These are phyloP conservation scores for Propsilocerus akamusi DNA, from an alignment of 1,140 invertebrate species.

Conservation along the genomic window DNA sequence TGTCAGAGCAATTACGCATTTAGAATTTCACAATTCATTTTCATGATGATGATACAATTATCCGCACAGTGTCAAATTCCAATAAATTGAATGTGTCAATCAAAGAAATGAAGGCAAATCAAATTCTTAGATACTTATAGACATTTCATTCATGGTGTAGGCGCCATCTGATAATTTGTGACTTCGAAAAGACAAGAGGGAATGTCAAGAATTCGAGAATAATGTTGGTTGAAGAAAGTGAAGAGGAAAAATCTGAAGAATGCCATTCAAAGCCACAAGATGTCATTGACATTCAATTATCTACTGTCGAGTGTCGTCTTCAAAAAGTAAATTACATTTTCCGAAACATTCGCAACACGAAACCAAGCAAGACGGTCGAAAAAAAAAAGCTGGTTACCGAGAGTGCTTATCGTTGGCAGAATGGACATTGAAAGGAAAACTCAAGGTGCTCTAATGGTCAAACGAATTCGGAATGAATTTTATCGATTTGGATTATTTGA, in stretches of 20 bases:
- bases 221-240: background rate
- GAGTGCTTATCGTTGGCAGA: background rate
- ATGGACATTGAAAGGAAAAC: background rate
- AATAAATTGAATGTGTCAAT: background rate
- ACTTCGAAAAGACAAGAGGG: background rate
- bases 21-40: background rate
- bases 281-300: background rate
- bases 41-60: background rate
- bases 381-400: background rate
- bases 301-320: no score
- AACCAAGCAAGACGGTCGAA: background rate
- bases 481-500: background rate
- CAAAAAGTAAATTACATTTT: background rate
- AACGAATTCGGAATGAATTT: background rate
- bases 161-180: background rate
- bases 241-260: background rate
- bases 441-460: background rate
- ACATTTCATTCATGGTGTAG: background rate
- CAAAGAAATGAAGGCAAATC: no score
- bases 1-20: background rate
- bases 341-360: background rate
- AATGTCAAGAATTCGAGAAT: background rate
- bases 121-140: no score
- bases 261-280: background rate
- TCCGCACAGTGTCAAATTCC: background rate